Conservation (phyloP, 2,888 invertebrate genomes). For the Scaptomyza flava region DNA sequence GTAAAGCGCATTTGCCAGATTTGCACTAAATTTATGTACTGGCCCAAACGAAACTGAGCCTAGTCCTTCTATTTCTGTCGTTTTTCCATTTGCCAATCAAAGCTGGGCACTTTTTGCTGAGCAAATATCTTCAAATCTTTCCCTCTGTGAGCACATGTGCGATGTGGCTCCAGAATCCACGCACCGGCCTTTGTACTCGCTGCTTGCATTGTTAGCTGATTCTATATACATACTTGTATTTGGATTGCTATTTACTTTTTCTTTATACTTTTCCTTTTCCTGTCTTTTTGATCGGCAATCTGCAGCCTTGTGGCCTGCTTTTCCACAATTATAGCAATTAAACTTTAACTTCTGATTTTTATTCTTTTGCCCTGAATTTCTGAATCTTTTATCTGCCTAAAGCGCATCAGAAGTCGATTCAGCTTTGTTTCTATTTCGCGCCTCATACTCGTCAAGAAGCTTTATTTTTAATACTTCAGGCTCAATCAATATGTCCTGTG, state of each 20-base stretch:
- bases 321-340: background rate
- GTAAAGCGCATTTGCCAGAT: background rate
- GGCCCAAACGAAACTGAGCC: background rate
- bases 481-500: too few relatives aligned
- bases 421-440: background rate
- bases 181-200: background rate
- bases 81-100: background rate
- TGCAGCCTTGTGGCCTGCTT: background rate
- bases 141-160: background rate
- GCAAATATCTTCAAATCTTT: background rate
- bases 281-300: background rate
- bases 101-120: background rate
- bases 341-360: background rate
- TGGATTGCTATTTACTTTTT: background rate
- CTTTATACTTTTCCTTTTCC: background rate
- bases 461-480: too few relatives aligned
- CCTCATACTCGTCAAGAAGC: background rate
- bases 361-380: background rate
- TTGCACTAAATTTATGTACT: background rate
- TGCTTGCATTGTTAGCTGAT: background rate
- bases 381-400: background rate
- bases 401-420: background rate
- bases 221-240: background rate
- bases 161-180: conserved; percentile 1
- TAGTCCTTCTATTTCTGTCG: background rate